Evolutionary conservation across 1,140 invertebrate genomes (phyloP).

Genomic region (Phthorimaea operculella): DNA sequence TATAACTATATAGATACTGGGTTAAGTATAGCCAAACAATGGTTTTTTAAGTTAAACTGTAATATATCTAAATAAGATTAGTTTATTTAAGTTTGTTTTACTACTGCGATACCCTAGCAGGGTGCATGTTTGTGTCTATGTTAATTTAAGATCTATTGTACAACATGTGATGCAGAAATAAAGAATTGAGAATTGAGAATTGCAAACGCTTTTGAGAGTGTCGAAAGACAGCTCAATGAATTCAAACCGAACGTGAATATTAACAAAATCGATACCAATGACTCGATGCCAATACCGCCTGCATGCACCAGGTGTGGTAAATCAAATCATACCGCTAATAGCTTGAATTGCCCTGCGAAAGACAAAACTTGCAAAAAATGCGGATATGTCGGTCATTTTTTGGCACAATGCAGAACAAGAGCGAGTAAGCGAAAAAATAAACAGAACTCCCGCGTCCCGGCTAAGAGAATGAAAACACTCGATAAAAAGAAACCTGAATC

Average conservation of each 20-base stretch:
- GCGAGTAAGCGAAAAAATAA: constrained; percentile 7
- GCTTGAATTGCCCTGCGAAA: constrained; percentile 4
- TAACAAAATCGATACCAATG: constrained; percentile 3
- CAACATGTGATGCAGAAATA: no score
- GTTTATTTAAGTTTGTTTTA: no score
- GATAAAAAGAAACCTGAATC: constrained; percentile 2
- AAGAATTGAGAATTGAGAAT: no score
- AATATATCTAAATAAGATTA: no score
- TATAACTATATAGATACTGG: no score
- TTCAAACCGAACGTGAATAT: neutral
- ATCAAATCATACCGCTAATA: constrained; percentile 3
- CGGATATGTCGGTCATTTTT: constrained; percentile 10
- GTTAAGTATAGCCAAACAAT: no score
- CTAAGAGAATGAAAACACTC: constrained; percentile 5
- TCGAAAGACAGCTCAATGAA: constrained; percentile 6
- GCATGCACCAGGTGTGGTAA: neutral
- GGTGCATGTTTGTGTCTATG: no score
- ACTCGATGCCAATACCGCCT: neutral
- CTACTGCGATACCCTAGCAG: no score
- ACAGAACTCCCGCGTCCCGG: neutral
- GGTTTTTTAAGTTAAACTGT: no score
- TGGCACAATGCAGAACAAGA: constrained; percentile 9
- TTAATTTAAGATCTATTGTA: no score
- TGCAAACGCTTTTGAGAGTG: constrained; percentile 14
- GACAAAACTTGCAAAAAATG: constrained; percentile 11